Evolutionary conservation across 2,888 invertebrate species (phyloP), one percentile per base, ranked within the genome.

Genomic region (Carcina quercana): DNA sequence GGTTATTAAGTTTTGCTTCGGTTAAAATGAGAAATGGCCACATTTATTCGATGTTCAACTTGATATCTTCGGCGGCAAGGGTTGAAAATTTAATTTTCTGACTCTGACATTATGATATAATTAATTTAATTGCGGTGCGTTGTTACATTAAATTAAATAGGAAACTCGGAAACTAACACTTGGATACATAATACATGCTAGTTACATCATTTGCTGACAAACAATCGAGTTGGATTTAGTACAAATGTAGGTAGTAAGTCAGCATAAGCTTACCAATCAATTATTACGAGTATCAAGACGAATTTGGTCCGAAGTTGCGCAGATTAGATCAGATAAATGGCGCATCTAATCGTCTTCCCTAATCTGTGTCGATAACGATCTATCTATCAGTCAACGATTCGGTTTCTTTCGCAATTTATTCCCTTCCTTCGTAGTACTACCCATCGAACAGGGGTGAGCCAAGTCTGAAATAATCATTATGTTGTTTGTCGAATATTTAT

Each of bases 1-100:
- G 71, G 78, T 79, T 79, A 78, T 82, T 82, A 82, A 80, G 80
- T 78, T 79, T 79, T 80, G 76, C 71, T 74, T 63, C 70, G 71
- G 71, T 72, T 74, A 64, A 79, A 75, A 80, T 80, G 80, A 83
- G 79, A 82, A 76, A 83, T 78, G 65, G 68, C 58, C 60, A 56
- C 76, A 78, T 78, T 82, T 70, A 76, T 79, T 72, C 64, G 58
- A 59, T 65, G 71, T 66, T 74, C 75, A 72, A 78, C 71, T 69
- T 75, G 76, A 79, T 80, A 79, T 73, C 78, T 69, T 59, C 48
- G 42, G 57, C 57, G 51, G 55, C 54, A 67, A 71, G 74, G 78
- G 75, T 66, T 65, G 66, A 49, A 63, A 79, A 79, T 80, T 82
- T 75, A 80, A 82, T 82, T 79, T 74, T 50, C n/a, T 61, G 63